These are phyloP conservation scores for Nomada hirtipes DNA, from an alignment of 2,888 invertebrate species.

Conservation along the genomic window DNA sequence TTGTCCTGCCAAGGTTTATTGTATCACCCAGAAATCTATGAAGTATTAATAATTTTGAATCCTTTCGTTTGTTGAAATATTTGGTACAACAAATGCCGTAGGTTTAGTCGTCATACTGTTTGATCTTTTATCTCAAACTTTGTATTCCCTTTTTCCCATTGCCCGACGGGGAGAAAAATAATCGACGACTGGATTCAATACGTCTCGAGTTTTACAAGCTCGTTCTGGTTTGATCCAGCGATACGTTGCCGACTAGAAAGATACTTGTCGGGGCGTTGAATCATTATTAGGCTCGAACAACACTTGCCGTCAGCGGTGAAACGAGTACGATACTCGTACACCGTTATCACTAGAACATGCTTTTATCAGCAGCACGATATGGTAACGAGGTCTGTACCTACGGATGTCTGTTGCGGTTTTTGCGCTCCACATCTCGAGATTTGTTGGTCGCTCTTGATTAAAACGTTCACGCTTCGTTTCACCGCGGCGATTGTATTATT, in stretches of 20 bases:
- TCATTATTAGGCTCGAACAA: constrained; percentile 48
- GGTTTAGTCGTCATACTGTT: no score
- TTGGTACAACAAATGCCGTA: no score
- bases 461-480: constrained; percentile 55
- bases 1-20: no score
- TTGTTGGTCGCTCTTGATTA: constrained; percentile 56
- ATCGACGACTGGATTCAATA: background rate
- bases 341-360: constrained; percentile 63
- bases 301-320: constrained; percentile 50
- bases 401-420: constrained; percentile 64
- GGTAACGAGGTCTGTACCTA: constrained; percentile 66
- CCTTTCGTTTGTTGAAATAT: no score
- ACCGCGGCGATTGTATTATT: constrained; percentile 37
- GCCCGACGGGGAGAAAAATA: background rate
- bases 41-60: no score
- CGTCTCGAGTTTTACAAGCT: constrained; percentile 23
- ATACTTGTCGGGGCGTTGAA: constrained; percentile 18
- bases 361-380: constrained; percentile 68
- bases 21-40: no score
- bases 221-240: background rate
- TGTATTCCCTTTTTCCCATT: background rate
- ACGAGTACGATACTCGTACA: constrained; percentile 33
- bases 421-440: constrained; percentile 47
- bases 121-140: background rate
- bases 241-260: background rate